Evolutionary conservation across 2,888 invertebrate genomes (phyloP).

Genomic region (Pinctada fucata): DNA sequence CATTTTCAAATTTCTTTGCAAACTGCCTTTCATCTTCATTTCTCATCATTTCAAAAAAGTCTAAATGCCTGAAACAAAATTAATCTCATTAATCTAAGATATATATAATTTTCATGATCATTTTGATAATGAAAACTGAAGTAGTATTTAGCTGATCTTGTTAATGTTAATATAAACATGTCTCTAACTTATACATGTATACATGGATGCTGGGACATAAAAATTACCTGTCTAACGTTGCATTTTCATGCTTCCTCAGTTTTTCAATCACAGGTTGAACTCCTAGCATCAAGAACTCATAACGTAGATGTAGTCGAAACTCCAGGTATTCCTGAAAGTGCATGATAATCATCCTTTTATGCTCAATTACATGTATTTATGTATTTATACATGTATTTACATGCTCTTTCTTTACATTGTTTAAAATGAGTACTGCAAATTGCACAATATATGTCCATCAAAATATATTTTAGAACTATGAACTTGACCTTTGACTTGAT

Average conservation of each 20-base stretch:
- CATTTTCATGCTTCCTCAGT: constrained; percentile 93
- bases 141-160: no score
- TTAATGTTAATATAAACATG: no score
- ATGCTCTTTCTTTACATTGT: no score
- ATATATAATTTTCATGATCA: not conserved
- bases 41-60: constrained; percentile 98
- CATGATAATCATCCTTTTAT: constrained; percentile 6
- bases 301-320: constrained; percentile 95
- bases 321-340: constrained; percentile 83
- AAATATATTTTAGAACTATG: no score
- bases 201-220: no score
- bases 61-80: constrained; percentile 86
- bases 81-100: not conserved
- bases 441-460: no score
- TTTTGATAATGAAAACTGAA: not conserved
- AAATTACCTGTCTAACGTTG: constrained; percentile 86
- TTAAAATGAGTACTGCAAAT: no score
- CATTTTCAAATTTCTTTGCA: constrained; percentile 90
- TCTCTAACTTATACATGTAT: no score
- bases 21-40: constrained; percentile 97
- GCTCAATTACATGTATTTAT: no score
- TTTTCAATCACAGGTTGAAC: constrained; percentile 97
- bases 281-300: constrained; percentile 97
- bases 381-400: no score
- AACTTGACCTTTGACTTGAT: no score